Percentiles rank a stretch among this genome's conserved stretches.
Evolutionary conservation across 2,888 invertebrate species (phyloP).

Genomic region (Stenolophus ochropezus): DNA sequence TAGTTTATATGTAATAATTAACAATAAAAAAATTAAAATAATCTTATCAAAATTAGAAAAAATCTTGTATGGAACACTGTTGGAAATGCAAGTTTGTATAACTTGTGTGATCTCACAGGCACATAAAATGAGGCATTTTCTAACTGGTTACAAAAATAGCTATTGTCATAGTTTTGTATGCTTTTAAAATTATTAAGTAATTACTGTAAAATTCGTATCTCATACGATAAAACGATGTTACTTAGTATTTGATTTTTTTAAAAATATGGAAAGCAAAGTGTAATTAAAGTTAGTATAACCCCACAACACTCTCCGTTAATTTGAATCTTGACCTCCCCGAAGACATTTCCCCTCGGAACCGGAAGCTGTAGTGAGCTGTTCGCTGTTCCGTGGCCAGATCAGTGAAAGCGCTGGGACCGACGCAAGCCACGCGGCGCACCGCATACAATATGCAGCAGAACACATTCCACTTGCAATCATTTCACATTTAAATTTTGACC

Average conservation of each 20-base stretch:
- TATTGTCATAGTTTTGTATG: too few relatives aligned
- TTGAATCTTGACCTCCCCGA: slow-evolving; percentile 7
- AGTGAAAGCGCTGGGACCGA: slow-evolving; percentile 1
- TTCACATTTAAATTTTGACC: slow-evolving; percentile 48
- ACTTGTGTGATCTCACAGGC: too few relatives aligned
- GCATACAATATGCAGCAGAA: slow-evolving; percentile 21
- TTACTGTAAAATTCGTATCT: too few relatives aligned
- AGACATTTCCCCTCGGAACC: slow-evolving; percentile 4
- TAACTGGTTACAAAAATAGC: too few relatives aligned
- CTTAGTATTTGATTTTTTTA: not conserved
- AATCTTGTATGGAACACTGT: too few relatives aligned
- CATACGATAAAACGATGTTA: too few relatives aligned
- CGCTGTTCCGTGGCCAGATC: slow-evolving; percentile 1
- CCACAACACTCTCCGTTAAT: not conserved
- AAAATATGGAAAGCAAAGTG: not conserved
- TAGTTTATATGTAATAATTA: too few relatives aligned
- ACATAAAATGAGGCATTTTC: too few relatives aligned
- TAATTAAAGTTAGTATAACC: not conserved
- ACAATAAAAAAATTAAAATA: too few relatives aligned
- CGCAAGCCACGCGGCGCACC: not conserved
- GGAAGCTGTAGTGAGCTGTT: not conserved
- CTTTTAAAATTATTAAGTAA: too few relatives aligned
- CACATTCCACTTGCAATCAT: slow-evolving; percentile 32
- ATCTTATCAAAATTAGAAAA: too few relatives aligned
- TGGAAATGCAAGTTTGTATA: too few relatives aligned